Base-by-base conservation (phyloP, 2,888 invertebrate species). In the Eurytoma californica region DNA sequence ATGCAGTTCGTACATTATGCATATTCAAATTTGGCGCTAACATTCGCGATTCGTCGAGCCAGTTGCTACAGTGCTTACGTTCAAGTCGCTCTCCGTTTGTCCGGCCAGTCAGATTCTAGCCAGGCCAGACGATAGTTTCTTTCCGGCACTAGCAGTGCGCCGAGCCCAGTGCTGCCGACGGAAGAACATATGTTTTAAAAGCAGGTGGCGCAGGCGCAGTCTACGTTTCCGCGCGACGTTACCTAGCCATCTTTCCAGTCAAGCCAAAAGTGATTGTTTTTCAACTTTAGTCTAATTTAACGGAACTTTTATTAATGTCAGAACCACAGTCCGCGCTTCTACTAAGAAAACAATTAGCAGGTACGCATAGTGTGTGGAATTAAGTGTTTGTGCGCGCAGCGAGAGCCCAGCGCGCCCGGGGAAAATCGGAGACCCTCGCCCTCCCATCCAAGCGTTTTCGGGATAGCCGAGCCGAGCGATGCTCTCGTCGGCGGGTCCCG, bases 321-420 rank as follows among this genome's bases (percentile, higher is more conserved):
- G 96, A 97, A 94, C 95, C 94, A 94, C 97, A 97, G 95, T 97
- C 97, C 92, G 95, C 97, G 92, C 95, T 97, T 92, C 93, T 97
- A 93, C 94, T 97, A 92, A 95, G 96, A 93, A 97, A 97, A 94
- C 97, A 97, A 93, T 93, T 97, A 93, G 96, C 97, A 94, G 97
- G 97, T 97, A 94, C 72, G 72, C 47, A 58, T 60, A 72, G 75
- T 80, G 72, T 39, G 68, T 66, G 3, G n/a, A 18, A 7, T 20
- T 63, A 58, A 61, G 75, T 80, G 72, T 60, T 39, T 65, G 66
- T 72, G 72, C 58, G 66, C 14, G 58, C 20, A 18, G 20, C 39
- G 51, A n/a, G 51, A 14, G 18, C 4, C 18, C n/a, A 2, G 58
- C 24, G 49, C 28, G 53, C 12, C 49, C 49, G 39, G 58, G 65